Base-by-base conservation (phyloP, 2,113 vertebrate species). In the Triplophysa dalaica region DNA sequence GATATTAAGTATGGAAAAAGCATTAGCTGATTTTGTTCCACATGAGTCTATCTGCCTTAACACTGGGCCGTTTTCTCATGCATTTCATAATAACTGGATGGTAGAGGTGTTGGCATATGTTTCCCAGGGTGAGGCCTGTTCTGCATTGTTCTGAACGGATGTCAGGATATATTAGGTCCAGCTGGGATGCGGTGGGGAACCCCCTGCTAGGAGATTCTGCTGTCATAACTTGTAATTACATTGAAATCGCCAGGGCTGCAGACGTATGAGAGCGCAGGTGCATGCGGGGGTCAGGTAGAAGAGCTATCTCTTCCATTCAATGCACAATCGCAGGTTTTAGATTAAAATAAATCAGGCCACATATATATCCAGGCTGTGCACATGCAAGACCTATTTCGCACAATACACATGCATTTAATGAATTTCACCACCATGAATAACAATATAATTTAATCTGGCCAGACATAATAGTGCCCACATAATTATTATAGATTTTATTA, bases 221-320 rank as follows among this genome's bases (percentile, higher is more conserved):
- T 88, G 86, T 89, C 78, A 72, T 86, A 90, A 86, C 86, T 87
- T 90, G 89, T 92, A 90, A 90, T 91, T 90, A 90, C 86, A 87
- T 79, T 76, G 74, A 68, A 82, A 86, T 78, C 87, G 90, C 88
- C 89, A 91, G 82, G 70, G 54, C 78, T 87, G 85, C 89, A 90
- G 90, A 91, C 65, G 63, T 38, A 76, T 50, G 24, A 0, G 64
- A 80, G 66, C 72, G 79, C 83, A 87, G 78, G 86, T 70, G 4
- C 43, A 19, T 26, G 41, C 17, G 13, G 58, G 19, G 14, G 56
- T 8, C 38, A 8, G 19, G 26, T 73, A 33, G 54, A 73, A 9
- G 9, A 58, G 54, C 16, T 56, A 56, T 56, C 6, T 4, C n/a
- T 8, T 58, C 54, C 21, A n/a, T 19, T 58, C 54, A 58, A 58